Evolutionary conservation across 1,140 invertebrate genomes (phyloP).

Genomic region (Apocrypta bakeri): DNA sequence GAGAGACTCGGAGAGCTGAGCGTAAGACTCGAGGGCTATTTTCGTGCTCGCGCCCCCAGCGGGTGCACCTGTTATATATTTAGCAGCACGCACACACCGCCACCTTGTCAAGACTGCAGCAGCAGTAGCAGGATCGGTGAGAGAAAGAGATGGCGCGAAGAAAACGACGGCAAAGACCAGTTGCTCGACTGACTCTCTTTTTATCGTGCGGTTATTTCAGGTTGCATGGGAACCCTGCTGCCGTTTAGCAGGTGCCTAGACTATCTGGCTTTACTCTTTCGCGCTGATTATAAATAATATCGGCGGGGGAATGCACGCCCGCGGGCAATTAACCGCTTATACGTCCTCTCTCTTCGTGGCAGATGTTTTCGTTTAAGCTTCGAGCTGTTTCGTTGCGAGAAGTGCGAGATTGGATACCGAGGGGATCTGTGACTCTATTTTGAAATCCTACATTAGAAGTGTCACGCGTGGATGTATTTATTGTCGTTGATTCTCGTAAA

Average conservation of each 20-base stretch:
- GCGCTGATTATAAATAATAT: neutral
- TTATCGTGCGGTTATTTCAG: conserved; percentile 63
- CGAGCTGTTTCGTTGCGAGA: neutral
- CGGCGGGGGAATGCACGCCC: neutral
- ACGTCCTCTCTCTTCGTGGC: neutral
- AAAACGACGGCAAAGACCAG: conserved; percentile 51
- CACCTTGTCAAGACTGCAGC: conserved; percentile 56
- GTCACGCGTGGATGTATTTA: neutral
- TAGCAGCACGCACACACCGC: conserved; percentile 50
- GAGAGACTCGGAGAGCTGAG: conserved; percentile 52
- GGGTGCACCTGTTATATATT: conserved; percentile 61
- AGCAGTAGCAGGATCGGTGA: neutral
- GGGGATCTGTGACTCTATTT: neutral
- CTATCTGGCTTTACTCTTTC: conserved; percentile 2
- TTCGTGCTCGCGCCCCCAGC: neutral
- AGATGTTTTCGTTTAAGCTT: neutral
- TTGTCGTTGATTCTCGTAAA: neutral
- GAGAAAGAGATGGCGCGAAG: neutral
- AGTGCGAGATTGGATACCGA: neutral
- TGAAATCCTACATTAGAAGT: neutral
- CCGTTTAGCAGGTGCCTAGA: conserved; percentile 62
- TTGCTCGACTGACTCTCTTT: conserved; percentile 56
- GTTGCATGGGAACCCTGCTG: conserved; percentile 62
- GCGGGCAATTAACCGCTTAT: neutral
- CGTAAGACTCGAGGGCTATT: conserved; percentile 2